Conservation (phyloP, 2,797 vertebrate genomes). For the Micrastur ruficollis region DNA sequence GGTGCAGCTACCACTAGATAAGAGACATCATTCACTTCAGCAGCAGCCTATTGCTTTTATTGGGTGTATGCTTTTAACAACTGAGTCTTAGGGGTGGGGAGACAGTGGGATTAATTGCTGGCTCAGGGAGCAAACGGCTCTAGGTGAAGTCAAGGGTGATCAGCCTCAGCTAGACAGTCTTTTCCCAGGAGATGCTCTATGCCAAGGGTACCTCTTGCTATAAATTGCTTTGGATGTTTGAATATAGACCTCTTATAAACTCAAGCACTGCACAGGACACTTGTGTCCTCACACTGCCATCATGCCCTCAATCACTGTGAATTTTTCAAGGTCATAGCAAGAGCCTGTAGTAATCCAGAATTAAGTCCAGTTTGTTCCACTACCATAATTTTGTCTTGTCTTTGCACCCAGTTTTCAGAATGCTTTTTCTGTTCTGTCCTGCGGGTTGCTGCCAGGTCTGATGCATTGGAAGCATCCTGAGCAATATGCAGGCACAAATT, state of each 20-base stretch:
- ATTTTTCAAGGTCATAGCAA: background rate
- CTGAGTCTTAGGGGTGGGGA: accelerated
- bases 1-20: accelerated
- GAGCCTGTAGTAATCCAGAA: background rate
- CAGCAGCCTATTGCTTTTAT: background rate
- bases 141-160: constrained; percentile 57
- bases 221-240: constrained; percentile 49
- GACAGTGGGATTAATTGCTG: background rate
- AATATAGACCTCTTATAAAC: constrained; percentile 13
- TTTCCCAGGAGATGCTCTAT: constrained; percentile 9
- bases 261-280: background rate
- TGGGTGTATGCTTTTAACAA: accelerated
- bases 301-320: background rate
- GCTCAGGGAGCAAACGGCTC: background rate
- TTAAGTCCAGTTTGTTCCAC: background rate
- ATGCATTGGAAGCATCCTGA: background rate
- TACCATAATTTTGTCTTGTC: background rate
- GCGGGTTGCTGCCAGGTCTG: background rate
- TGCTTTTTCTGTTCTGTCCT: background rate
- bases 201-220: constrained; percentile 20
- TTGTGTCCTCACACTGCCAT: background rate
- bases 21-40: background rate
- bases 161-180: constrained; percentile 7
- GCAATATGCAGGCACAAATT: background rate
- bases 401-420: background rate